Conservation (phyloP, 1,140 invertebrate genomes). For the Dryas iulia region DNA sequence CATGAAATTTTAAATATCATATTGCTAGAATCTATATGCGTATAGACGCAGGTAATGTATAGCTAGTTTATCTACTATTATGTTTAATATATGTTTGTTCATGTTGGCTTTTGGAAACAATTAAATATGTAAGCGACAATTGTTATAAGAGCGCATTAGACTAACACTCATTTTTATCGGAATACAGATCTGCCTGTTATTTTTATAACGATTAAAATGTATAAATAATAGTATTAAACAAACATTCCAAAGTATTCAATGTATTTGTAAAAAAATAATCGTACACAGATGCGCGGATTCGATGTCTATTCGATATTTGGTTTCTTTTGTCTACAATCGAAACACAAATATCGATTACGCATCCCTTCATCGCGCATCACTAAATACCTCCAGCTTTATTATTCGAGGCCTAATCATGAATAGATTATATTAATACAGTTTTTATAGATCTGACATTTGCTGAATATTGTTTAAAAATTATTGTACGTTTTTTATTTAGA, state of each 20-base stretch:
- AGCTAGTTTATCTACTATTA: background rate
- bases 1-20: background rate
- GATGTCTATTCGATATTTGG: background rate
- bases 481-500: too few species aligned
- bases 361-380: background rate
- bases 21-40: background rate
- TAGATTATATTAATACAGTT: background rate
- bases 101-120: background rate
- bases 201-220: conserved; percentile 1
- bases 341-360: background rate
- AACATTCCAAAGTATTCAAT: conserved; percentile 15
- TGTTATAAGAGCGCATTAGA: background rate
- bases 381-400: background rate
- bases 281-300: background rate
- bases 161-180: background rate
- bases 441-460: background rate
- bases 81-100: background rate
- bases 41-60: background rate
- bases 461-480: too few species aligned
- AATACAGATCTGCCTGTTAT: background rate
- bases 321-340: too few species aligned
- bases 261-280: background rate
- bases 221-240: background rate
- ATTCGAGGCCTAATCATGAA: background rate
- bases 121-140: background rate